phyloP scores from a whole-genome alignment of 2,797 vertebrate genomes.

The Pipistrellus kuhlii region DNA sequence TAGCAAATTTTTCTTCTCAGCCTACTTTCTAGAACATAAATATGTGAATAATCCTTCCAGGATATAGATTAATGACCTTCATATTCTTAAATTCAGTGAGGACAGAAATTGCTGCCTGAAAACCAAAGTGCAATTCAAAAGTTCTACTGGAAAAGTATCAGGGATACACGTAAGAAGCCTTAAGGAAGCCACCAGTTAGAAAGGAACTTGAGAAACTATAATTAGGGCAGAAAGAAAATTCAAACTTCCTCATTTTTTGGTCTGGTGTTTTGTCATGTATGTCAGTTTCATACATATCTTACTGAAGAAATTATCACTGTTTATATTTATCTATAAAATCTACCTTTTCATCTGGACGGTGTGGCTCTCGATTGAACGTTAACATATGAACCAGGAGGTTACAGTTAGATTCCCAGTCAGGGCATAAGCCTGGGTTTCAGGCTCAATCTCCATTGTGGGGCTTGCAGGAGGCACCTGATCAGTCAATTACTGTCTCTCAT shows the following conservation, averaged over 20 bases:
- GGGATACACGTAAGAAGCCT: background rate
- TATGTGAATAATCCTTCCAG: conserved; percentile 62
- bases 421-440: too few relatives aligned
- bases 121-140: conserved; percentile 31
- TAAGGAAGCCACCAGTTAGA: background rate
- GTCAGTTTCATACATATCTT: background rate
- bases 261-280: conserved; percentile 23
- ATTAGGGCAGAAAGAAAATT: conserved; percentile 10
- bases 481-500: too few relatives aligned
- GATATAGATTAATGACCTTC: conserved; percentile 54
- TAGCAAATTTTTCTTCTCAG: conserved; percentile 66
- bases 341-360: background rate
- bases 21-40: conserved; percentile 71
- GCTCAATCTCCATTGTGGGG: too few relatives aligned
- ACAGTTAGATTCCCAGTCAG: too few relatives aligned
- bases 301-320: conserved; percentile 25
- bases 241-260: conserved; percentile 42
- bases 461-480: too few relatives aligned
- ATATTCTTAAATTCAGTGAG: conserved; percentile 38
- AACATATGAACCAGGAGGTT: too few relatives aligned
- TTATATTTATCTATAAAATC: conserved; percentile 59
- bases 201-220: background rate
- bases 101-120: conserved; percentile 50
- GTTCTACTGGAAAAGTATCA: background rate
- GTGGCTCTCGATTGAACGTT: too few relatives aligned